Evolutionary conservation across 2,888 invertebrate species (phyloP).

Genomic region (Schrankia costaestrigalis): DNA sequence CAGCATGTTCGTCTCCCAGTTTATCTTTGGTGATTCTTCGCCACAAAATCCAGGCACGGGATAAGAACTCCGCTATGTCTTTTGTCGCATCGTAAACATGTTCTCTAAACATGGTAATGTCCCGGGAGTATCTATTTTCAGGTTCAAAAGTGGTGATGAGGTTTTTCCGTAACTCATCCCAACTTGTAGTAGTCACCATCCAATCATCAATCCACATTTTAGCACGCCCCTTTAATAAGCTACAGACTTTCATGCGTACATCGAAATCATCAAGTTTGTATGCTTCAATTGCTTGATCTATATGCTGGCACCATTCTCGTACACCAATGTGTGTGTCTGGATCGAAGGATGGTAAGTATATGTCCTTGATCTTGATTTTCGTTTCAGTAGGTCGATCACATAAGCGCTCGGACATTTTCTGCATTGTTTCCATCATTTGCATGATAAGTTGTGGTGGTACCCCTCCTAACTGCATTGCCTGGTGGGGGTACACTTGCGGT

Average conservation of each 20-base stretch:
- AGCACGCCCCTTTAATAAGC: slow-evolving; percentile 32
- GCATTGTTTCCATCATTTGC: neutral
- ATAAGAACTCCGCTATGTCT: slow-evolving; percentile 31
- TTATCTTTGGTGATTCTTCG: slow-evolving; percentile 30
- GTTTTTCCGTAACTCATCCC: slow-evolving; percentile 8
- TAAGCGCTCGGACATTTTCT: neutral
- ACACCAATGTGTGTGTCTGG: too few relatives aligned
- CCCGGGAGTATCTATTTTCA: slow-evolving; percentile 34
- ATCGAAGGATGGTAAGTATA: too few relatives aligned
- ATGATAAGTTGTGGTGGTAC: slow-evolving; percentile 1
- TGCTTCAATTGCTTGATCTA: neutral
- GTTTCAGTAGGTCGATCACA: neutral
- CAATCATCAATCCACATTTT: slow-evolving; percentile 31
- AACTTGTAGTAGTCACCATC: slow-evolving; percentile 28
- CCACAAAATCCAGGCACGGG: slow-evolving; percentile 35
- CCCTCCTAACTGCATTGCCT: too few relatives aligned
- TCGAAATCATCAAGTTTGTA: neutral
- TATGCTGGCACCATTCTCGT: neutral
- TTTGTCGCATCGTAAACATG: slow-evolving; percentile 27
- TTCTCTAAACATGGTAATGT: slow-evolving; percentile 30
- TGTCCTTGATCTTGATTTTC: too few relatives aligned
- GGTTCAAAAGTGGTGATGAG: slow-evolving; percentile 29
- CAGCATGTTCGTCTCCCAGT: slow-evolving; percentile 20
- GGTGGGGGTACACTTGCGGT: too few relatives aligned
- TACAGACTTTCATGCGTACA: slow-evolving; percentile 1